Evolutionary conservation across 2,797 vertebrate species (phyloP).

Genomic region (Lacerta viridis): DNA sequence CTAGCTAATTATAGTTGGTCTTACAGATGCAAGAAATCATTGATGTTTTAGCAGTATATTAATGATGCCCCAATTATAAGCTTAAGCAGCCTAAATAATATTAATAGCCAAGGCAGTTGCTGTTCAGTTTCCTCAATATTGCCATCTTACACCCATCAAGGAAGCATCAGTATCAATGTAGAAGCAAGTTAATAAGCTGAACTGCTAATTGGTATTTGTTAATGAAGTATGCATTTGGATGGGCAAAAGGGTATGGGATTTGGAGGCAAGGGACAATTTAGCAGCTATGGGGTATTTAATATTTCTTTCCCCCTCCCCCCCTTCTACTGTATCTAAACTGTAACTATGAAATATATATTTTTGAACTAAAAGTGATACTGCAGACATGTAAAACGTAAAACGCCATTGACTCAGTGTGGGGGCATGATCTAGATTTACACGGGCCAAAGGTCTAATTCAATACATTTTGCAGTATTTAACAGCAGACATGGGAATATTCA

Average conservation of each 20-base stretch:
- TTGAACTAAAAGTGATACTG: neutral
- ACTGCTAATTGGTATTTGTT: neutral
- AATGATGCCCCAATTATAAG: neutral
- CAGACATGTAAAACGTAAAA: neutral
- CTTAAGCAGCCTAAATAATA: neutral
- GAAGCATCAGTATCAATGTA: neutral
- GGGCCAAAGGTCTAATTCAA: neutral
- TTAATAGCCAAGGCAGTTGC: neutral
- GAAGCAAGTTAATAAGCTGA: neutral
- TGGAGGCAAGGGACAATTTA: neutral
- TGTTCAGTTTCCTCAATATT: slow-evolving; percentile 20
- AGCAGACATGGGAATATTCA: neutral
- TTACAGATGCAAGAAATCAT: neutral
- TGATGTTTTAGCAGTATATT: neutral
- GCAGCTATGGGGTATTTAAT: slow-evolving; percentile 3
- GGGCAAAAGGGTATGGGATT: neutral
- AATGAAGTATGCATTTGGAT: neutral
- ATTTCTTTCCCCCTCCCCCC: neutral
- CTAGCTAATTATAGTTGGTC: neutral
- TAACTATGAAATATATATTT: neutral
- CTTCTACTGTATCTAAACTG: neutral
- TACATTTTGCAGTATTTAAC: neutral
- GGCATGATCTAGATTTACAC: neutral
- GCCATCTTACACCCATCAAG: slow-evolving; percentile 6
- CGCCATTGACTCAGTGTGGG: neutral